Evolutionary conservation across 2,888 invertebrate genomes (phyloP).

Genomic region (Diarsia dahlii): DNA sequence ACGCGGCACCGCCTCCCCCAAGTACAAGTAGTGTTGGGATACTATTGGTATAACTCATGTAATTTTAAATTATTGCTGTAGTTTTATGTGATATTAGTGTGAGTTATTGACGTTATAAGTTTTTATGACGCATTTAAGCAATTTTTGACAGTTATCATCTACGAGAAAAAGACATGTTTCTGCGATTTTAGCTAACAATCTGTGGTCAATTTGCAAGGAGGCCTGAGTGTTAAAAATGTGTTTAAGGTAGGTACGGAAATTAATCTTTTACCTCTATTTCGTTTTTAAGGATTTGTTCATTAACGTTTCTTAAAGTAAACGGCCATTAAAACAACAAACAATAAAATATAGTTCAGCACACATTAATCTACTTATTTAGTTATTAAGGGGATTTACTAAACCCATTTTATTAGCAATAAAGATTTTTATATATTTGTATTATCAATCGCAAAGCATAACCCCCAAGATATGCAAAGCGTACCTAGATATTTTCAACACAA

Average conservation of each 20-base stretch:
- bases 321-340: not conserved
- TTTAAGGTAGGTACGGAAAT: not conserved
- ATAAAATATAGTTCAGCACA: not conserved
- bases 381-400: no score
- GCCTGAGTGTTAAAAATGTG: not conserved
- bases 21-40: slow-evolving; percentile 32
- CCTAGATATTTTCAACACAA: not conserved
- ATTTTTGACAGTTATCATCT: not conserved
- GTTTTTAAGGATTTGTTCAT: no score
- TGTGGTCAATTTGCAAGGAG: fast-evolving
- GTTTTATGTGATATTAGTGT: not conserved
- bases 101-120: not conserved
- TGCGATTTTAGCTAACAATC: not conserved
- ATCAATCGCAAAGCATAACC: not conserved
- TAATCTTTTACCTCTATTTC: not conserved
- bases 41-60: slow-evolving; percentile 10
- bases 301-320: not conserved
- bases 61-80: slow-evolving; percentile 3
- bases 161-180: not conserved
- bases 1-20: slow-evolving; percentile 17
- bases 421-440: no score
- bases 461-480: not conserved
- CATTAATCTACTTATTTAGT: not conserved
- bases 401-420: no score
- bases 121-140: not conserved